Conservation (phyloP, 2,888 invertebrate genomes). For the Hypselothyrea guttata region DNA sequence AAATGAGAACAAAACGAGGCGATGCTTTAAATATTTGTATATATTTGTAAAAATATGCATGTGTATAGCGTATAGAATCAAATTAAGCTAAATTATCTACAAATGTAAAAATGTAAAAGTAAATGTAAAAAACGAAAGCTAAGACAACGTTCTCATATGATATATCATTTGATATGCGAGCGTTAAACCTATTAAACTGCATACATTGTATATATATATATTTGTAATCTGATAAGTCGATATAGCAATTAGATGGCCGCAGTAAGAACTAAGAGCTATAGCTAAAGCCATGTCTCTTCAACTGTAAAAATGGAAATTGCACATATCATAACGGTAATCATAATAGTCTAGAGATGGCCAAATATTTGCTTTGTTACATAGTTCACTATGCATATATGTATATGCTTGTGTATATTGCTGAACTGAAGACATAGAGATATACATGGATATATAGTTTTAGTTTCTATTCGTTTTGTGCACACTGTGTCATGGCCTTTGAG, state of each 20-base stretch:
- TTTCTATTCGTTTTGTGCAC: no score
- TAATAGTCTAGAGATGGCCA: neutral
- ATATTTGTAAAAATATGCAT: no score
- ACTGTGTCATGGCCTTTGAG: no score
- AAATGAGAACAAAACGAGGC: neutral
- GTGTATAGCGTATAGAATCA: no score
- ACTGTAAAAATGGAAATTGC: slow-evolving; percentile 54
- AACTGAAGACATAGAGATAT: slow-evolving; percentile 8
- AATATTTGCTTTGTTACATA: neutral
- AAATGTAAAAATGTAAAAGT: no score
- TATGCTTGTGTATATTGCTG: neutral
- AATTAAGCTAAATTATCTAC: slow-evolving; percentile 29
- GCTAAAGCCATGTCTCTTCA: slow-evolving; percentile 33
- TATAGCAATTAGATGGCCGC: slow-evolving; percentile 67
- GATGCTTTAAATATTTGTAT: slow-evolving; percentile 1
- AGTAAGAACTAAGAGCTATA: slow-evolving; percentile 58
- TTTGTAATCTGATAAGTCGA: neutral
- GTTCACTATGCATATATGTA: no score
- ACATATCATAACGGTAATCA: slow-evolving; percentile 21
- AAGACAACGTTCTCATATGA: slow-evolving; percentile 39
- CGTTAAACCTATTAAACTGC: slow-evolving; percentile 36
- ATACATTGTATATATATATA: neutral
- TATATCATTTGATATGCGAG: slow-evolving; percentile 55
- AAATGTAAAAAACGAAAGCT: slow-evolving; percentile 11
- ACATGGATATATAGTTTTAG: no score